Conservation (phyloP, 2,888 invertebrate species). For the Cactoblastis cactorum region DNA sequence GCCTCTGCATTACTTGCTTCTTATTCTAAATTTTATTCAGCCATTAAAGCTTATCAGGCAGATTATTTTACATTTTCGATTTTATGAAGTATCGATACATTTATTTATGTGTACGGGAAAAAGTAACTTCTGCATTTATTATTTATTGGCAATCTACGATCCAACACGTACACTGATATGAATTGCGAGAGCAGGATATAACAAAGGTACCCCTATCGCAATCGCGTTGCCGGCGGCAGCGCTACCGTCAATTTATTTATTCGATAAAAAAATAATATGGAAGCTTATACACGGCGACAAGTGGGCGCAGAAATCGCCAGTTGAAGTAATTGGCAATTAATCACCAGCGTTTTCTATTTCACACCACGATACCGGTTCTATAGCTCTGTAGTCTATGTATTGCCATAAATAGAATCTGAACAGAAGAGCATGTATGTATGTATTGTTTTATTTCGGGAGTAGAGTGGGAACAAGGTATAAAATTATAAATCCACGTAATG, state of each 20-base stretch:
- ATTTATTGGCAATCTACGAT: constrained; percentile 4
- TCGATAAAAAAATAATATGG: constrained; percentile 53
- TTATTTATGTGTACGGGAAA: background rate
- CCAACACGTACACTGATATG: background rate
- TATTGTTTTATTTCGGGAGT: too few species aligned
- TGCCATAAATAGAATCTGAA: background rate
- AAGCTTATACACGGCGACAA: constrained; percentile 56
- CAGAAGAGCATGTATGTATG: background rate
- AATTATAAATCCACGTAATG: too few species aligned
- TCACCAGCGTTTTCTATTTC: constrained; percentile 76
- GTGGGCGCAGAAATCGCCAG: constrained; percentile 65
- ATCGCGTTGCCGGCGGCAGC: constrained; percentile 1
- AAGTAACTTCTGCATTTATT: constrained; percentile 7
- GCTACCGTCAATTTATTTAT: constrained; percentile 45
- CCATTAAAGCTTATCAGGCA: too few species aligned
- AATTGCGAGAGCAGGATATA: constrained; percentile 6
- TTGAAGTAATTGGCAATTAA: constrained; percentile 76
- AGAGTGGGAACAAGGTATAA: too few species aligned
- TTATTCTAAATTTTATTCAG: too few species aligned
- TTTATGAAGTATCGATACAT: too few species aligned
- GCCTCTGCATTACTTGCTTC: background rate
- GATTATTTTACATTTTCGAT: too few species aligned
- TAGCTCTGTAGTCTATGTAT: background rate
- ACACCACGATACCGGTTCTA: constrained; percentile 39
- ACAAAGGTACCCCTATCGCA: background rate